Evolutionary conservation across 2,888 invertebrate genomes (phyloP).

Genomic region (Diarsia brunnea): DNA sequence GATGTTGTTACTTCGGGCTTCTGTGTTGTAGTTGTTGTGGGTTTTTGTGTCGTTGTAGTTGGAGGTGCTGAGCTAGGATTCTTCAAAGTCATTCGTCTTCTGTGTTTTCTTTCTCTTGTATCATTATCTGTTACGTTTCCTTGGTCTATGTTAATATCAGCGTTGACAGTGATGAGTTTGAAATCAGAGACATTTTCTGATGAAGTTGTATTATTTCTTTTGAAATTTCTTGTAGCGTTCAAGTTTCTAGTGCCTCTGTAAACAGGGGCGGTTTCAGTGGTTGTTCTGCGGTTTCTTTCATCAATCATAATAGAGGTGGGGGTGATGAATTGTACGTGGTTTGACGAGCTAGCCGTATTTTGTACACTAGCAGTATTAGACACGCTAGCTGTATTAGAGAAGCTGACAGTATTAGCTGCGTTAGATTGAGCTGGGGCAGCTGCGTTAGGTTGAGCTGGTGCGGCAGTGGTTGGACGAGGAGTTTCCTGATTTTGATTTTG

Average conservation of each 20-base stretch:
- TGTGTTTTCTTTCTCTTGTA: slow-evolving; percentile 77
- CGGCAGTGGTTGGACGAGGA: slow-evolving; percentile 62
- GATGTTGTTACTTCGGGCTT: slow-evolving; percentile 70
- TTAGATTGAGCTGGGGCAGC: slow-evolving; percentile 54
- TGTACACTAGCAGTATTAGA: slow-evolving; percentile 50
- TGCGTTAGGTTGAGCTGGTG: slow-evolving; percentile 50
- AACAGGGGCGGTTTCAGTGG: slow-evolving; percentile 79
- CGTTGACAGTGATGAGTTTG: slow-evolving; percentile 78
- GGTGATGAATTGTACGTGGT: slow-evolving; percentile 80
- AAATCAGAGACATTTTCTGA: slow-evolving; percentile 72
- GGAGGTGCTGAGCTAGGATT: slow-evolving; percentile 57
- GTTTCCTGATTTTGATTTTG: slow-evolving; percentile 85
- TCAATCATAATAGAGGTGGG: slow-evolving; percentile 80
- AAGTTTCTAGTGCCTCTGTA: slow-evolving; percentile 83
- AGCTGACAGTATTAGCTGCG: slow-evolving; percentile 21
- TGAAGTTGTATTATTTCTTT: slow-evolving; percentile 63
- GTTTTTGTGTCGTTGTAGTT: slow-evolving; percentile 33
- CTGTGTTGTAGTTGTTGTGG: slow-evolving; percentile 63
- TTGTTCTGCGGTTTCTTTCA: slow-evolving; percentile 78
- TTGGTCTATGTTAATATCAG: slow-evolving; percentile 78
- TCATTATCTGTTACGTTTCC: slow-evolving; percentile 72
- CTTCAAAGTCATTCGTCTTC: slow-evolving; percentile 82
- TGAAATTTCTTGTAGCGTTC: slow-evolving; percentile 63
- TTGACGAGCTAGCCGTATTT: slow-evolving; percentile 55
- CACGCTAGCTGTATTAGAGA: slow-evolving; percentile 41